A percentile compares a stretch with the other conserved stretches of the same genome.
phyloP scores from a whole-genome alignment of 2,888 invertebrate genomes.

The Heliconius hortense region DNA sequence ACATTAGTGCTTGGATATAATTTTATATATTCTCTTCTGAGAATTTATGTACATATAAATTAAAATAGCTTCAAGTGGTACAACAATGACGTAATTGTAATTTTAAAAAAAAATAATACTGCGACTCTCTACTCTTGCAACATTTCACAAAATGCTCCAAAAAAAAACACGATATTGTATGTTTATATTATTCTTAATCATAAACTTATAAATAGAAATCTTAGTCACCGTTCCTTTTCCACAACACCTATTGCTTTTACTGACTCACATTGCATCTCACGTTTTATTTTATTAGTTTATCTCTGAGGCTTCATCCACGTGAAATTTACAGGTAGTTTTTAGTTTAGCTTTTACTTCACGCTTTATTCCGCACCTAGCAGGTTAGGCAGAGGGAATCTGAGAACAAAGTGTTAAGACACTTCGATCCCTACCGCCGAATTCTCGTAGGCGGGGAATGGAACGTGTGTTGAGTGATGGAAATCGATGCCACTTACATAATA shows the following conservation, averaged over 20 bases:
- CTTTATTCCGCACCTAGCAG: background rate
- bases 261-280: background rate
- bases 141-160: no score
- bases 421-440: no score
- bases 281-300: background rate
- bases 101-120: no score
- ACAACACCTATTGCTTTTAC: conserved; percentile 1
- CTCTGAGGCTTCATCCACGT: background rate
- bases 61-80: no score
- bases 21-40: background rate
- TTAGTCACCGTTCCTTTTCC: background rate
- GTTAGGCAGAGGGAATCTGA: background rate
- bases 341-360: background rate
- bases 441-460: no score
- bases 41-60: background rate
- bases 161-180: background rate
- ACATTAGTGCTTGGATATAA: background rate
- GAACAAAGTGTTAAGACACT: background rate
- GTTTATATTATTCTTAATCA: background rate
- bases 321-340: background rate
- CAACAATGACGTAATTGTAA: no score
- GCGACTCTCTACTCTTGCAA: no score
- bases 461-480: background rate
- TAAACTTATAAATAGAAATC: background rate
- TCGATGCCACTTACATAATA: background rate